Base-by-base conservation (phyloP, 2,888 invertebrate genomes). In the Morinoia aosen region DNA sequence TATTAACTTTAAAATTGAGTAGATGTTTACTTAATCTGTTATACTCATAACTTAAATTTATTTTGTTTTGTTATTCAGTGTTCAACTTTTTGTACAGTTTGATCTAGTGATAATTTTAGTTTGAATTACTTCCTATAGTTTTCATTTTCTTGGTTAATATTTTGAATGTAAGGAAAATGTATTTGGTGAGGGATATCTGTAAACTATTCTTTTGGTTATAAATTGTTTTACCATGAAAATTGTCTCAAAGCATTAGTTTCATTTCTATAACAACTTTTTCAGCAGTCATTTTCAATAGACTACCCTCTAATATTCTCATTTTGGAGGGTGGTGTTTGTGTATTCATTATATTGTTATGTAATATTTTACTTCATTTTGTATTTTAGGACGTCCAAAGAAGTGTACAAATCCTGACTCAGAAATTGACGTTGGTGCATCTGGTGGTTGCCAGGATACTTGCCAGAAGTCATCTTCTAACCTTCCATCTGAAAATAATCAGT, bases 371-470 rank as follows among this genome's bases (percentile, higher is more conserved):
- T 12, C 57, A 39, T 57, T 48, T 56, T 40, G 16, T 94, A 33
- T 56, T 40, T 56, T n/a, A 64, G 94, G 93, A 56, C 93, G 93
- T 88, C 88, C 64, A 19, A 95, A 48, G 64, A 58, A 95, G 95
- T 16, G 64, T 40, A 19, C 61, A 40, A 95, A 93, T 7, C 58
- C 57, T 93, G 94, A 57, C 33, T 16, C 48, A 12, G 94, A 93
- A n/a, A 16, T n/a, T 56, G 94, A 58, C 19, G 39, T 93, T 19
- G 19, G 56, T 93, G 94, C 94, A 33, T 76, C 33, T 16, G 76
- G 25, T 8, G 25, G 33, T 33, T 0, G 76, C 25, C 76, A 33
- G 7, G 76, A 76, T 76, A 10, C 25, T 33, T 76, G 76, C 76
- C 76, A 76, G 76, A 16, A 76, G 33, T 0, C 25, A 16, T 76